Percentiles rank a stretch among this genome's conserved stretches.
These are phyloP conservation scores for Pomatorhinus ruficollis DNA, from an alignment of 2,113 vertebrate species.

Conservation along the genomic window DNA sequence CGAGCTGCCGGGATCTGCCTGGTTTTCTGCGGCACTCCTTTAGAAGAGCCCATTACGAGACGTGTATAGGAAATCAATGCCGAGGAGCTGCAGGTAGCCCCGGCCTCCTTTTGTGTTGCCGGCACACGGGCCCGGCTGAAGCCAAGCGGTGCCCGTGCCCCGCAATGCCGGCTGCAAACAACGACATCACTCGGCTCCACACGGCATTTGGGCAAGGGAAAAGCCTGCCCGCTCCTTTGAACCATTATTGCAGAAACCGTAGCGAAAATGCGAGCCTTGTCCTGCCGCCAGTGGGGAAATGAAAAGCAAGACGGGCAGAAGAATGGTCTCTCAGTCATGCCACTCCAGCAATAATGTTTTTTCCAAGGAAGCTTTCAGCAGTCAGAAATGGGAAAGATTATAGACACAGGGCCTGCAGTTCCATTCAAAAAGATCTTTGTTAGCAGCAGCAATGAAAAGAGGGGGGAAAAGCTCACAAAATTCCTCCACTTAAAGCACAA, in stretches of 20 bases:
- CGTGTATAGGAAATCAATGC: neutral
- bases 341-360: neutral
- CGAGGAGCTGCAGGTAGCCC: slow-evolving; percentile 1
- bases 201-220: neutral
- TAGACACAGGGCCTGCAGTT: neutral
- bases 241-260: neutral
- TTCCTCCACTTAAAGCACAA: slow-evolving; percentile 41
- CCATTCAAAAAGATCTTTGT: slow-evolving; percentile 20
- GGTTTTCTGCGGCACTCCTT: neutral
- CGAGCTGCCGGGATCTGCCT: neutral
- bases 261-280: neutral
- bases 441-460: neutral
- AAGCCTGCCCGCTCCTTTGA: neutral
- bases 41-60: neutral
- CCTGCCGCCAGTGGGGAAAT: neutral
- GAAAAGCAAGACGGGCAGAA: neutral
- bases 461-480: neutral
- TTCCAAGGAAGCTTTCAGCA: slow-evolving; percentile 3
- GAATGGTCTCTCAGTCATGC: neutral
- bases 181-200: neutral
- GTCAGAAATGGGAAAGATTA: neutral
- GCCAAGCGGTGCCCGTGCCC: neutral
- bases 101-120: neutral
- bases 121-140: neutral
- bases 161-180: neutral